Evolutionary conservation across 2,888 invertebrate genomes (phyloP).

Genomic region (Netelia inedita): DNA sequence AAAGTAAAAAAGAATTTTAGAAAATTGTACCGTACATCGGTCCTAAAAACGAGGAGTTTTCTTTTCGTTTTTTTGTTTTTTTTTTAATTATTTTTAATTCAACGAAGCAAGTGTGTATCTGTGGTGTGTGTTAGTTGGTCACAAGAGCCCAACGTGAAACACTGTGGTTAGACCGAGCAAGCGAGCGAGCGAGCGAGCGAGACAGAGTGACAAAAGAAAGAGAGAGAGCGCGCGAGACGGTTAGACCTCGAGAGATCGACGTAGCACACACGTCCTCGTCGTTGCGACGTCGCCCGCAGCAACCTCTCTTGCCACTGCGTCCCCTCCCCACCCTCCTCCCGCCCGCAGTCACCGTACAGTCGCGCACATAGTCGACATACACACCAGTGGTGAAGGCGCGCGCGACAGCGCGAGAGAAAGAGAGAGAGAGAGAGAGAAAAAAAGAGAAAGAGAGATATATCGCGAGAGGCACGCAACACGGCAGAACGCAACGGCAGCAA

Average conservation of each 20-base stretch:
- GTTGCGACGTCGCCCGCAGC: conserved; percentile 60
- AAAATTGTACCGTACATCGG: conserved; percentile 11
- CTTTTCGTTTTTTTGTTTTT: conserved; percentile 48
- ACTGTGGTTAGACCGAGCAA: neutral
- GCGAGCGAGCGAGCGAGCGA: conserved; percentile 38
- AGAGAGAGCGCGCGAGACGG: conserved; percentile 59
- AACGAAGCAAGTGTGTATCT: conserved; percentile 37
- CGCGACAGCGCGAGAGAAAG: conserved; percentile 6
- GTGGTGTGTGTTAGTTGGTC: conserved; percentile 8
- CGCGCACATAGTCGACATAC: neutral
- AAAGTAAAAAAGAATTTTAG: conserved; percentile 13
- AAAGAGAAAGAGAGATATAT: conserved; percentile 37
- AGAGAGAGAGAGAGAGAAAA: conserved; percentile 60
- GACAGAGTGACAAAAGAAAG: conserved; percentile 21
- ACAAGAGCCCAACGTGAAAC: conserved; percentile 28
- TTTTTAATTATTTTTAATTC: neutral
- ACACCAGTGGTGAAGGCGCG: conserved; percentile 34
- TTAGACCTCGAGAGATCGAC: conserved; percentile 60
- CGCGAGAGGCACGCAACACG: conserved; percentile 25
- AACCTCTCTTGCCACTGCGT: conserved; percentile 36
- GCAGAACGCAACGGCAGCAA: conserved; percentile 58
- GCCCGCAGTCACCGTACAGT: conserved; percentile 24
- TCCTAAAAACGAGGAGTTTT: conserved; percentile 18
- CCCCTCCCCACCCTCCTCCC: conserved; percentile 37
- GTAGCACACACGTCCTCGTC: conserved; percentile 65